These are phyloP conservation scores for Heliothis peltigera DNA, from an alignment of 2,888 invertebrate genomes.

Conservation along the genomic window DNA sequence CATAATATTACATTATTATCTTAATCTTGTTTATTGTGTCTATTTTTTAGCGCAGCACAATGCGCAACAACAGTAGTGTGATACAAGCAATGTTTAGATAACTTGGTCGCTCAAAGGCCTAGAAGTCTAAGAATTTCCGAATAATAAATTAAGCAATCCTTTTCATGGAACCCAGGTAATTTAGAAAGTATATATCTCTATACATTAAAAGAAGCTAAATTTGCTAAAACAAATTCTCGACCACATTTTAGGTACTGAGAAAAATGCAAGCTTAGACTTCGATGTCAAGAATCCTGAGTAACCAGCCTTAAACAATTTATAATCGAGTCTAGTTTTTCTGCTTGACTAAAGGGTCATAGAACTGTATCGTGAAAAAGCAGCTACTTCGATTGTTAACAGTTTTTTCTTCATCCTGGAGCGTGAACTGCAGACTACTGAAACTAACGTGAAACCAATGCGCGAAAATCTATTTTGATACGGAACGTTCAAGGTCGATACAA, in stretches of 20 bases:
- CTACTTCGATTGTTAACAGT: constrained; percentile 9
- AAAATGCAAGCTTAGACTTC: not conserved
- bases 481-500: constrained; percentile 59
- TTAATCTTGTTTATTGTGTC: no score
- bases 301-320: constrained; percentile 5
- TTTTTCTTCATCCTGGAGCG: constrained; percentile 23
- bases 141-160: no score
- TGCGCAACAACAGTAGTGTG: no score
- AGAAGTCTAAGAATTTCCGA: no score
- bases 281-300: constrained; percentile 3
- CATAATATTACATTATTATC: no score
- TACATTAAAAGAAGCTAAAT: not conserved
- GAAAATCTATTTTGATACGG: constrained; percentile 65
- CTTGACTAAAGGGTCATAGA: constrained; percentile 34
- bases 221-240: not conserved
- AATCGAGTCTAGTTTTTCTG: constrained; percentile 11
- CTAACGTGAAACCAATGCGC: constrained; percentile 35
- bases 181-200: no score
- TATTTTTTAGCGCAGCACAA: no score
- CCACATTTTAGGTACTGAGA: no score
- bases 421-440: constrained; percentile 21
- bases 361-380: constrained; percentile 7
- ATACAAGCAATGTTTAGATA: no score
- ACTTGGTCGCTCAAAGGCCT: no score
- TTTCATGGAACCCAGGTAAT: no score